Evolutionary conservation across 2,797 vertebrate species (phyloP).

Genomic region (Danio choprae): DNA sequence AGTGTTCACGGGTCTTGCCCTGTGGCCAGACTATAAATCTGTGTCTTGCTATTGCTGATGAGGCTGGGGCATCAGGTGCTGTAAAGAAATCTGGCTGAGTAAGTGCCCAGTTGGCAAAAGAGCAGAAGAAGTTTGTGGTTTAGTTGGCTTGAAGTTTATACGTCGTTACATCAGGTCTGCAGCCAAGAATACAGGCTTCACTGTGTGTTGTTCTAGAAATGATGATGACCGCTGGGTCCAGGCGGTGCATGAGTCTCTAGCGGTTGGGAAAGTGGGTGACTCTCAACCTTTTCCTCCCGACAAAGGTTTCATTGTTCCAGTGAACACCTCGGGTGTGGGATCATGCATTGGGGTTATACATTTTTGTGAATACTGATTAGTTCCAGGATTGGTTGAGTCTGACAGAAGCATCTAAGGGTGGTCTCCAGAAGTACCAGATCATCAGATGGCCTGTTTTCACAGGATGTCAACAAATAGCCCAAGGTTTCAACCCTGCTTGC

Average conservation of each 20-base stretch:
- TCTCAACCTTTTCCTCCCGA: constrained; percentile 66
- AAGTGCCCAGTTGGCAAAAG: constrained; percentile 16
- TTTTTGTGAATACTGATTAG: constrained; percentile 61
- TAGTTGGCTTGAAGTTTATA: constrained; percentile 1
- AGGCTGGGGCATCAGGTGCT: constrained; percentile 64
- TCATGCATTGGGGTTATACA: constrained; percentile 56
- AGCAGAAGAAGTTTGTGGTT: constrained; percentile 4
- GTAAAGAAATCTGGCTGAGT: constrained; percentile 47
- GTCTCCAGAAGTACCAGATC: constrained; percentile 54
- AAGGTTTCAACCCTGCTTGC: constrained; percentile 40
- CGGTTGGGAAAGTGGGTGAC: constrained; percentile 63
- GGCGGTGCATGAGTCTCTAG: constrained; percentile 22
- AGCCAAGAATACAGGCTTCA: not conserved
- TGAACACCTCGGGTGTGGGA: constrained; percentile 55
- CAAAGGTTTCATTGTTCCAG: constrained; percentile 73
- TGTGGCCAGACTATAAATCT: constrained; percentile 53
- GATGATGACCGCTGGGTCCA: constrained; percentile 41
- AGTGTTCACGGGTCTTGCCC: constrained; percentile 67
- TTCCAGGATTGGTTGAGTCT: constrained; percentile 54
- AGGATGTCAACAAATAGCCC: constrained; percentile 56
- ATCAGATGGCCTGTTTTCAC: constrained; percentile 59
- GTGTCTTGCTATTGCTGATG: constrained; percentile 57
- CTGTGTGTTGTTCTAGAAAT: constrained; percentile 30
- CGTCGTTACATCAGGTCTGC: not conserved
- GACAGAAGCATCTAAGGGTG: constrained; percentile 34